Evolutionary conservation across 2,888 invertebrate species (phyloP), one percentile per base, ranked within the genome.

Genomic region (Tinea pellionella): DNA sequence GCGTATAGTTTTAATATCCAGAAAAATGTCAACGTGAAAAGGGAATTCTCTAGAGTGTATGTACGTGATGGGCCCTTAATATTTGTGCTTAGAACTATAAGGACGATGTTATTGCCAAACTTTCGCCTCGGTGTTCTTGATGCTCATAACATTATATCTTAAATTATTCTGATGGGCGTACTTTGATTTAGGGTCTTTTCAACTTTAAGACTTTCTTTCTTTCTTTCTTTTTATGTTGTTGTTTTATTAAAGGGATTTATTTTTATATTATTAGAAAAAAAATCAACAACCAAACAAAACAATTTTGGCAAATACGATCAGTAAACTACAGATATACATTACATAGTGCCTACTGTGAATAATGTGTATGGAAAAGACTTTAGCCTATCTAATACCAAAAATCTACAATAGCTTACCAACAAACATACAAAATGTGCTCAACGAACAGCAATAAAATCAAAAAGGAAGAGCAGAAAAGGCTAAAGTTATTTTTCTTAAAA

Each of bases 1-100:
- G 24, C 24, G 4, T 47, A 47, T 47, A 15, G 29, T 55, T 55
- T 55, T 55, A 55, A 55, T 55, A 55, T 55, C 55, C 12, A 3
- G 55, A 55, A 37, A 37, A 18, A 29, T 55, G 55, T 55, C 55
- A 55, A 55, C 18, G 19, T 55, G 55, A 55, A 55, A 29, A 55
- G 24, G 55, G 55, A 18, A 55, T 55, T 55, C 55, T 11, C 55
- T 6, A 9, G 29, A 11, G 55, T n/a, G n/a, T 13, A 55, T 55
- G 6, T 55, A 55, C 55, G 55, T 55, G 55, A 55, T 55, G 29
- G 29, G 19, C 55, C 29, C 13, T 55, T 55, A n/a, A 55, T 19
- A 55, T 24, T n/a, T 55, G 47, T 47, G 47, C 47, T 47, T 47
- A 37, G 2, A 37, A 37, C 37, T 37, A 6, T 24, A 24, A 37